Evolutionary conservation across 1,140 invertebrate species (phyloP), one percentile per base, ranked within the genome.

Genomic region (Drosophila yakuba): DNA sequence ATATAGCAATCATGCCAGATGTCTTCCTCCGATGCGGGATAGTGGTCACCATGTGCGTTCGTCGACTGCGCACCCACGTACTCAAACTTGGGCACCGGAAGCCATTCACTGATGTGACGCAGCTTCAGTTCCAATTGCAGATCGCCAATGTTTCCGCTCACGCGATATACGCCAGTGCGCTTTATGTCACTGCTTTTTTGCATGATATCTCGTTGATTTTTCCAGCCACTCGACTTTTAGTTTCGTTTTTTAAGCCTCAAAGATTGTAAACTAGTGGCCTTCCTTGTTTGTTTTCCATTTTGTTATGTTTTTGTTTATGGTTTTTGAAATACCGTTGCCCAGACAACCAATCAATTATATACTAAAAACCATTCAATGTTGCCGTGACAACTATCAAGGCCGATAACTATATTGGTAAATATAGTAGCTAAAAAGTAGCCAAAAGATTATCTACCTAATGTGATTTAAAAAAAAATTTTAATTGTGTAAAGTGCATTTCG

Each of bases 101-200:
- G 63, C 80, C 91, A 77, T 8, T 86, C 85, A 59, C 85, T 86
- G 2, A 92, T 75, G 43, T 85, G 77, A 2, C 79, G 62, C 28
- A 92, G 56, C 32, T 76, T 77, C 28, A 92, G 38, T 12, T 78
- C 93, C 66, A 94, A 61, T 76, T 93, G 93, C 4, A 94, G 93
- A 58, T 94, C 93, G 3, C 83, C 73, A 25, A 94, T 94, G 14
- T 93, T 92, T 23, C 94, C 93, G 32, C 74, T 91, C 23, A 94
- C 91, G 11, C 91, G 91, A 64, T 94, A 94, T 45, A 84, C 92
- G 4, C 91, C 93, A 0, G 93, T 85, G n/a, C 75, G 78, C 52
- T 93, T 85, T 91, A 93, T 73, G 43, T 17, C 43, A n/a, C 0
- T 38, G 36, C n/a, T n/a, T 5, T 54, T 17, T 2, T 0, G 5